A percentile compares a stretch with the other conserved stretches of the same genome.
Conservation (phyloP, 2,888 invertebrate genomes). For the Anorthoa munda region DNA sequence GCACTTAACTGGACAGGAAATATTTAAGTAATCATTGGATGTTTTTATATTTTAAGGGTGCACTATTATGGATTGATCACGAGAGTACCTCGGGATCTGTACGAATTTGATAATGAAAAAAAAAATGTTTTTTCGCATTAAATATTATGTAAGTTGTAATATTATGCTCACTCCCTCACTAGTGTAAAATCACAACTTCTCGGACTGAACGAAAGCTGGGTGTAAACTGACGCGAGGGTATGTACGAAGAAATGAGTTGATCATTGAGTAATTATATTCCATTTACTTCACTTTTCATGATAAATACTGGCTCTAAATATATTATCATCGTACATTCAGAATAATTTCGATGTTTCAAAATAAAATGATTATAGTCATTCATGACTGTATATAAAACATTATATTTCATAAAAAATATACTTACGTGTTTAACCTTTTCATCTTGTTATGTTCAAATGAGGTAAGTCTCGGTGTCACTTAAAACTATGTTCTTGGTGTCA, state of each 20-base stretch:
- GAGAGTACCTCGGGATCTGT: constrained; percentile 74
- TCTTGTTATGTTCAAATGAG: constrained; percentile 79
- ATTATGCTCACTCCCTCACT: constrained; percentile 84
- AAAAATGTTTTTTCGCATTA: constrained; percentile 82
- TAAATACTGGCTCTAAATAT: constrained; percentile 71
- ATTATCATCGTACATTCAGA: constrained; percentile 61
- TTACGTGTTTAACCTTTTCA: constrained; percentile 63
- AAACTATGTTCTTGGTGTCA: constrained; percentile 85
- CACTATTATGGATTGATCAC: constrained; percentile 78
- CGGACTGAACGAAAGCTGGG: constrained; percentile 63
- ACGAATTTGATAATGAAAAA: constrained; percentile 86
- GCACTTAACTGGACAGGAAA: constrained; percentile 86
- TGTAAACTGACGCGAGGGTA: constrained; percentile 52
- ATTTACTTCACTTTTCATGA: constrained; percentile 67
- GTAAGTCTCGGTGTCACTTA: constrained; percentile 84
- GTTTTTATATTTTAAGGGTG: constrained; percentile 86
- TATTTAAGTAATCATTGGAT: constrained; percentile 84
- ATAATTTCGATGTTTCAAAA: constrained; percentile 71
- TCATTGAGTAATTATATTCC: constrained; percentile 65
- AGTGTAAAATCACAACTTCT: constrained; percentile 74
- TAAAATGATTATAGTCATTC: constrained; percentile 73
- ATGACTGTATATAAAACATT: constrained; percentile 83
- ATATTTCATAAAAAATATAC: constrained; percentile 72
- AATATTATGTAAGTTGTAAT: constrained; percentile 82
- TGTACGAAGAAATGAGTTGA: constrained; percentile 55